Conservation (phyloP, 2,797 vertebrate species). For the Lagocephalus sceleratus region DNA sequence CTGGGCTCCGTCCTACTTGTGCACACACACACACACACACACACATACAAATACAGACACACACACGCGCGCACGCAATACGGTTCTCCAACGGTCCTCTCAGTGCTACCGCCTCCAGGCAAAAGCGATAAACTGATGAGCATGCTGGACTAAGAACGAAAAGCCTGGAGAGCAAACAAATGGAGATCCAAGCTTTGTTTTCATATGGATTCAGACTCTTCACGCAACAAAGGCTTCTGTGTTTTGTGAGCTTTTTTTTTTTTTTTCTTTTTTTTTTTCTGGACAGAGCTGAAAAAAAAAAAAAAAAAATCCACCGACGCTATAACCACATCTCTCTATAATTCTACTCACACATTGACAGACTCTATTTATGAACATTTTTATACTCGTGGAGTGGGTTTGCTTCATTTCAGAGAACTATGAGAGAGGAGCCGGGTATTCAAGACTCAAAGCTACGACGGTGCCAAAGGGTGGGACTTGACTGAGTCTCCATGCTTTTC, state of each 20-base stretch:
- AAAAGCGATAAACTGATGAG: constrained; percentile 48
- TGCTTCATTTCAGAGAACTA: constrained; percentile 52
- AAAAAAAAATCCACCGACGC: constrained; percentile 33
- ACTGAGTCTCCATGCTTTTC: constrained; percentile 49
- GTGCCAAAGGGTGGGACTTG: constrained; percentile 74
- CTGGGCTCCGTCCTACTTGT: constrained; percentile 55
- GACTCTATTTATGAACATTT: constrained; percentile 79
- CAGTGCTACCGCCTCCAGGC: constrained; percentile 47
- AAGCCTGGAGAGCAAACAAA: constrained; percentile 47
- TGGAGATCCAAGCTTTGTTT: constrained; percentile 38
- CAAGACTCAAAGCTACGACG: constrained; percentile 68
- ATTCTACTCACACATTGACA: constrained; percentile 66
- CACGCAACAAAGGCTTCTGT: constrained; percentile 36
- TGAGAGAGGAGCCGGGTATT: constrained; percentile 48
- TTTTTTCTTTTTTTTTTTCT: constrained; percentile 6
- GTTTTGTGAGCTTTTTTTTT: constrained; percentile 27
- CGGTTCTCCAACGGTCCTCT: constrained; percentile 32
- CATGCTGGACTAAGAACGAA: constrained; percentile 51
- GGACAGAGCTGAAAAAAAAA: constrained; percentile 46
- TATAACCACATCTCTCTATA: constrained; percentile 39
- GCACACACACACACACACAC: constrained; percentile 5
- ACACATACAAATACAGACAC: constrained; percentile 18
- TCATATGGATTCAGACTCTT: constrained; percentile 40
- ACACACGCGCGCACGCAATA: too few relatives aligned
- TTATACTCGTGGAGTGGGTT: constrained; percentile 66